These are phyloP conservation scores for Hermodice carunculata DNA, from an alignment of 2,888 invertebrate genomes.

Conservation along the genomic window DNA sequence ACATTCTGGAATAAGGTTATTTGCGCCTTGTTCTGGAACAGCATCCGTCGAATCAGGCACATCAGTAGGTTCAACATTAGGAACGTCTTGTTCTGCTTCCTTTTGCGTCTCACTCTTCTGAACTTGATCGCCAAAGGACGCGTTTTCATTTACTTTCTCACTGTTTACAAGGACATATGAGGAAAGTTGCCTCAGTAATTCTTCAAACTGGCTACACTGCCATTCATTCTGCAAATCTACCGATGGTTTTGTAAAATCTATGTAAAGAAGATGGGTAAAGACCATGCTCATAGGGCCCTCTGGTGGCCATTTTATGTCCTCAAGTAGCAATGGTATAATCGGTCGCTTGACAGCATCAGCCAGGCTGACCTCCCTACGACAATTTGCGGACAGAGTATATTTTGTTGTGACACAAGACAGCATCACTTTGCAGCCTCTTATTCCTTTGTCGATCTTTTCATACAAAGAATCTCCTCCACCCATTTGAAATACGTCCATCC, in stretches of 20 bases:
- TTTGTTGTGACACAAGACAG: slow-evolving; percentile 61
- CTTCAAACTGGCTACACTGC: neutral
- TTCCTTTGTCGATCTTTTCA: slow-evolving; percentile 34
- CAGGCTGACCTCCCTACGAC: slow-evolving; percentile 59
- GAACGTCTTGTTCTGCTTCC: no score
- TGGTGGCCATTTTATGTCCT: slow-evolving; percentile 59
- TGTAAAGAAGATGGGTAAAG: slow-evolving; percentile 55
- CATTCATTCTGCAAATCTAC: neutral
- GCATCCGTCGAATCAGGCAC: no score
- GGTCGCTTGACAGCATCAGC: slow-evolving; percentile 61
- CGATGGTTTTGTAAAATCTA: no score
- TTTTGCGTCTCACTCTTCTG: no score
- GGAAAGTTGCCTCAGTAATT: neutral
- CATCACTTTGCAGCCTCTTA: slow-evolving; percentile 39
- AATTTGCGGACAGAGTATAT: slow-evolving; percentile 61
- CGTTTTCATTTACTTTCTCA: no score
- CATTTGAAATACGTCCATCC: slow-evolving; percentile 39
- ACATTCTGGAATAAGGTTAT: no score
- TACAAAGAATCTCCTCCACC: no score
- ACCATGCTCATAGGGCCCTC: slow-evolving; percentile 63
- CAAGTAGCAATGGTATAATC: slow-evolving; percentile 58
- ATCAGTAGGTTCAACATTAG: no score
- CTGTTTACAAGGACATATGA: no score
- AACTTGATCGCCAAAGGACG: no score
- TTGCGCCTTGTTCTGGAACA: no score